Percentiles rank a stretch among this genome's conserved stretches.
Conservation (phyloP, 1,140 invertebrate species). For the Polypedilum pembai region DNA sequence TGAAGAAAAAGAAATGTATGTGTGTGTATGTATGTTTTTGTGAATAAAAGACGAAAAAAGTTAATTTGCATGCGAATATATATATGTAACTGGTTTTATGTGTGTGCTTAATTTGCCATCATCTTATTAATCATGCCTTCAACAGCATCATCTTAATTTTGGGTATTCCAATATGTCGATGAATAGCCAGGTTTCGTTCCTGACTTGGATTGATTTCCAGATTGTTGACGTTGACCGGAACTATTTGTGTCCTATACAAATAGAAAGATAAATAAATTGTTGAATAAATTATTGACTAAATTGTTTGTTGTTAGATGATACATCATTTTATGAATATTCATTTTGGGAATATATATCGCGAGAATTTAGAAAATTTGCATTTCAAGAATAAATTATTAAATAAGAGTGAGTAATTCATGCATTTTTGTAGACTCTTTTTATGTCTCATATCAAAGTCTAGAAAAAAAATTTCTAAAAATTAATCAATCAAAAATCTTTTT, state of each 20-base stretch:
- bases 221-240: conserved; percentile 58
- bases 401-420: too few species aligned
- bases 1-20: neutral
- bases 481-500: too few species aligned
- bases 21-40: neutral
- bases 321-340: neutral
- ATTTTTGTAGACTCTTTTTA: too few species aligned
- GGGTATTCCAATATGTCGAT: conserved; percentile 53
- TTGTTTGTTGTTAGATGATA: neutral
- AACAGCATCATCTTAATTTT: conserved; percentile 47
- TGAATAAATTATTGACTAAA: neutral
- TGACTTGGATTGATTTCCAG: conserved; percentile 59
- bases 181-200: conserved; percentile 57
- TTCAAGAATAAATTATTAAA: neutral
- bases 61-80: neutral
- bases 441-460: too few species aligned
- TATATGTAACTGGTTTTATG: neutral
- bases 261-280: conserved; percentile 32
- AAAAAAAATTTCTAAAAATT: too few species aligned
- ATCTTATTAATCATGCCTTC: neutral
- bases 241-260: conserved; percentile 58
- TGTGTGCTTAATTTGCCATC: neutral
- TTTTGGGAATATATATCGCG: neutral
- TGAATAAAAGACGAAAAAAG: conserved; percentile 6
- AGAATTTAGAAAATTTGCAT: conserved; percentile 27